Evolutionary conservation across 2,888 invertebrate species (phyloP).

Genomic region (Octonoba sinensis): DNA sequence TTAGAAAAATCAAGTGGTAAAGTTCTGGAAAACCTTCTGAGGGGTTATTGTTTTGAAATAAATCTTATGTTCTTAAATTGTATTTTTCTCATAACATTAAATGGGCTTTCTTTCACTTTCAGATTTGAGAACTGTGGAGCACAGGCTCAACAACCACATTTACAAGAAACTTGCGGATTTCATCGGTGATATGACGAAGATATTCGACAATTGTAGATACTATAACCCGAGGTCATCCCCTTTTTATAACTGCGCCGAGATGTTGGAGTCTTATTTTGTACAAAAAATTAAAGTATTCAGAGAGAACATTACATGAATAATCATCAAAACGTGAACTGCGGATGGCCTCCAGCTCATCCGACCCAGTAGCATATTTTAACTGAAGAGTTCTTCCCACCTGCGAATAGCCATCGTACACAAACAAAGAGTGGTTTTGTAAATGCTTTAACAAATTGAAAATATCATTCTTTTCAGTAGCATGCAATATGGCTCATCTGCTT

Average conservation of each 20-base stretch:
- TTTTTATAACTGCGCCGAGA: slow-evolving; percentile 96
- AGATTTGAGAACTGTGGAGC: slow-evolving; percentile 95
- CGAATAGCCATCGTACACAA: slow-evolving; percentile 13
- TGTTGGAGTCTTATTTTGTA: slow-evolving; percentile 94
- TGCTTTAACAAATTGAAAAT: slow-evolving; percentile 8
- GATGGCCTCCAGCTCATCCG: background rate
- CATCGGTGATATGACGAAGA: slow-evolving; percentile 97
- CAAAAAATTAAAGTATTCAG: slow-evolving; percentile 79
- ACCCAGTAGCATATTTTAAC: slow-evolving; percentile 5
- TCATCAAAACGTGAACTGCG: background rate
- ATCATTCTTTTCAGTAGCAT: slow-evolving; percentile 42
- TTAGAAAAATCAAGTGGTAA: too few species aligned
- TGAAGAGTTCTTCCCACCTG: slow-evolving; percentile 27
- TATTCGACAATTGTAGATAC: slow-evolving; percentile 98
- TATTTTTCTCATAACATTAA: background rate
- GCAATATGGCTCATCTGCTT: slow-evolving; percentile 43
- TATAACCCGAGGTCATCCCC: slow-evolving; percentile 96
- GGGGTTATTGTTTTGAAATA: too few species aligned
- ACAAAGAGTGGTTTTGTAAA: background rate
- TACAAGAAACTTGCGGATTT: slow-evolving; percentile 94
- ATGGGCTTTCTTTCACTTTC: slow-evolving; percentile 68
- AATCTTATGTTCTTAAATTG: too few species aligned
- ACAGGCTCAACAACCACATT: slow-evolving; percentile 83
- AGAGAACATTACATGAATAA: slow-evolving; percentile 65
- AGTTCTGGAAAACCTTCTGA: too few species aligned